Percentiles rank a stretch among this genome's conserved stretches.
phyloP scores from a whole-genome alignment of 2,888 invertebrate genomes.

The Polia nebulosa region DNA sequence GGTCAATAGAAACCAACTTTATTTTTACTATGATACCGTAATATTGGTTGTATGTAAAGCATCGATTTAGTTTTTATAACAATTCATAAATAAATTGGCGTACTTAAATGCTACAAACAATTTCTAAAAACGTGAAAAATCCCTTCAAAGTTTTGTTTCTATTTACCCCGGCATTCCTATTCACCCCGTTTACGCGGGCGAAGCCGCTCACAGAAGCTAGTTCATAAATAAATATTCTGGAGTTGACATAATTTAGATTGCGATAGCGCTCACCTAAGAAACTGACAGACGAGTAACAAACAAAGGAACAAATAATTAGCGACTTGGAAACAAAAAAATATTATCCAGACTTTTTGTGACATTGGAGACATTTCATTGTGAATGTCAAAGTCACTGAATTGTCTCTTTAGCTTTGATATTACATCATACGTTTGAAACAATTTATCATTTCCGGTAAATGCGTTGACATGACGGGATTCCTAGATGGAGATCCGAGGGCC shows the following conservation, averaged over 20 bases:
- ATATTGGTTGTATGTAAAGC: no score
- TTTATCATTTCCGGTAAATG: neutral
- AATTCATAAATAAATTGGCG: no score
- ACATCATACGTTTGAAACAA: neutral
- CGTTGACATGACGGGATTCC: neutral
- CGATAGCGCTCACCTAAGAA: neutral
- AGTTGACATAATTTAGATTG: slow-evolving; percentile 1
- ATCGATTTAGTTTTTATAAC: no score
- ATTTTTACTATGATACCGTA: no score
- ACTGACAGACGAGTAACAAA: slow-evolving; percentile 5
- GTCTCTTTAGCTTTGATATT: neutral
- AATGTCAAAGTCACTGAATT: slow-evolving; percentile 8
- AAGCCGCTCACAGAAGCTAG: no score
- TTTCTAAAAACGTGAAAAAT: no score
- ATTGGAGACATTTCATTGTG: neutral
- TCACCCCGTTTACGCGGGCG: no score
- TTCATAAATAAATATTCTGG: neutral
- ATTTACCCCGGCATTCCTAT: no score
- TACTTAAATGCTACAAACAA: no score
- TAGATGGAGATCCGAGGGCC: no score
- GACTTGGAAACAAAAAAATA: neutral
- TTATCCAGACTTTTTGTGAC: neutral
- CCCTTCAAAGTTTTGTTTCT: no score
- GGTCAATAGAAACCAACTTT: no score
- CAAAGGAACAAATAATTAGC: slow-evolving; percentile 1